A percentile compares a stretch with the other conserved stretches of the same genome.
These are phyloP conservation scores for Campylorhamphus procurvoides DNA, from an alignment of 2,113 vertebrate genomes.

Conservation along the genomic window DNA sequence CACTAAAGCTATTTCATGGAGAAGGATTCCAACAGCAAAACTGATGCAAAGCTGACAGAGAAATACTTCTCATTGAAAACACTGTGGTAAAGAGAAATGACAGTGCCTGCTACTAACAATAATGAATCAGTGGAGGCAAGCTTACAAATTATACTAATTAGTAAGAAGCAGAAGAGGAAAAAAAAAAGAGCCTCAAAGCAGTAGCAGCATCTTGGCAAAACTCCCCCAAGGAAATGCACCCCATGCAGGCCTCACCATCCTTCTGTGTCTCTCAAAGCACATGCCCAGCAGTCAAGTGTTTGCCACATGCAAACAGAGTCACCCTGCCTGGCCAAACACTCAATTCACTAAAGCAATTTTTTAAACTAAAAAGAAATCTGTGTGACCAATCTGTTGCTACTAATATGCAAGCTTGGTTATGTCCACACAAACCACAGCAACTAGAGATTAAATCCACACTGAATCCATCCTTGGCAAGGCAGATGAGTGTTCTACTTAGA, in stretches of 20 bases:
- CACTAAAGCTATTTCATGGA: not conserved
- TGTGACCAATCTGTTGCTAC: not conserved
- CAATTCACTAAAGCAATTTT: not conserved
- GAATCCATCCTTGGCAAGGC: not conserved
- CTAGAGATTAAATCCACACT: not conserved
- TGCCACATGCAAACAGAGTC: not conserved
- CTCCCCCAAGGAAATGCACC: not conserved
- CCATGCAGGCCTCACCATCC: not conserved
- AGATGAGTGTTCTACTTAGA: not conserved
- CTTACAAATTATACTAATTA: slow-evolving; percentile 1
- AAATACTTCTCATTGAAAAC: not conserved
- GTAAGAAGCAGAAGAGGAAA: not conserved
- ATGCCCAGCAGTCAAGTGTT: not conserved
- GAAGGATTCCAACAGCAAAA: not conserved
- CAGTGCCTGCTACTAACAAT: not conserved
- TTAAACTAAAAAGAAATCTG: not conserved
- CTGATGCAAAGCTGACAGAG: not conserved
- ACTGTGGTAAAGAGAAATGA: not conserved
- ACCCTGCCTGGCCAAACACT: not conserved
- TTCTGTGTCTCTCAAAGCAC: not conserved
- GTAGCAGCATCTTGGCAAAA: not conserved
- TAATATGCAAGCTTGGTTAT: not conserved
- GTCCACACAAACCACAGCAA: not conserved
- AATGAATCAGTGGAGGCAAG: not conserved
- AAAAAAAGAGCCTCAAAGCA: not conserved